phyloP scores from a whole-genome alignment of 2,888 invertebrate species.

The Tanypteryx hageni region DNA sequence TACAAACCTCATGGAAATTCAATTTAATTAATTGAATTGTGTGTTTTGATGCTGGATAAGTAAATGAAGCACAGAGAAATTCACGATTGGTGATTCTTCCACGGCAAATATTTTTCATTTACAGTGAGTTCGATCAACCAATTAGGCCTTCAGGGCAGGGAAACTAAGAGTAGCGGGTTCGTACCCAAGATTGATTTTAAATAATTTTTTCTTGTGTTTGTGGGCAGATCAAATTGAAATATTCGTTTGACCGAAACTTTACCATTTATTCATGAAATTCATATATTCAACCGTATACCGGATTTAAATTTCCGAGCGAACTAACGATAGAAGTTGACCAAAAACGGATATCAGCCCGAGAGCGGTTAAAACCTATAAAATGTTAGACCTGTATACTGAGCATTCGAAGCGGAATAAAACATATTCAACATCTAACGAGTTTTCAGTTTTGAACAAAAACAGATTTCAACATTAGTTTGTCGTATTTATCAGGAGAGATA shows the following conservation, averaged over 20 bases:
- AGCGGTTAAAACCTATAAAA: no score
- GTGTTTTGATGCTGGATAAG: not conserved
- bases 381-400: no score
- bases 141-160: not conserved
- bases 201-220: not conserved
- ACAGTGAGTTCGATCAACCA: not conserved
- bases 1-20: not conserved
- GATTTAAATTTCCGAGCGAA: not conserved
- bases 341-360: no score
- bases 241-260: not conserved
- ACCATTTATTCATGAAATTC: constrained; percentile 11
- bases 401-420: no score
- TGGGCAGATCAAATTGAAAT: not conserved
- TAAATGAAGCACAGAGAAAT: not conserved
- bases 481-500: no score
- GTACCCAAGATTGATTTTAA: not conserved
- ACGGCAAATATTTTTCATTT: not conserved
- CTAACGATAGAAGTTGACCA: not conserved
- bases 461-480: no score
- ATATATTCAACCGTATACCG: not conserved
- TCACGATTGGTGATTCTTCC: not conserved
- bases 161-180: not conserved
- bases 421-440: no score
- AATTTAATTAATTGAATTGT: not conserved
- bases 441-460: no score